phyloP scores from a whole-genome alignment of 2,888 invertebrate species.

The Drymonia ruficornis region DNA sequence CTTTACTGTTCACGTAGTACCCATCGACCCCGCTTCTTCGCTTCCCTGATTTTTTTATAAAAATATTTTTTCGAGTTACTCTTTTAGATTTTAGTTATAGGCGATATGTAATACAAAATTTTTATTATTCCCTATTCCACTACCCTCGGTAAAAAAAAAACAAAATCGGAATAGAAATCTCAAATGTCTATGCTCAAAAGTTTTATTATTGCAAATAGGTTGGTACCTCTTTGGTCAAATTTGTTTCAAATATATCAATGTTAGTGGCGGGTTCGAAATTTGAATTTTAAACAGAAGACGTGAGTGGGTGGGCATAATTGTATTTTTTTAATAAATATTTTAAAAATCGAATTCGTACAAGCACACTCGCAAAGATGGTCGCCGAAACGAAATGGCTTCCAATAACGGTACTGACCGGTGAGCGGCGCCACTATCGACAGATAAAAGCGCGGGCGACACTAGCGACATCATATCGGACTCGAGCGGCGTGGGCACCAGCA shows the following conservation, averaged over 20 bases:
- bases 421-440: conserved; percentile 82
- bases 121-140: no score
- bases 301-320: no score
- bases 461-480: conserved; percentile 97
- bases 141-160: no score
- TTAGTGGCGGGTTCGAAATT: no score
- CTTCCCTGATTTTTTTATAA: conserved; percentile 44
- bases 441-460: conserved; percentile 95
- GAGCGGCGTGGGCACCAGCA: conserved; percentile 95
- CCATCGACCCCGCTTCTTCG: conserved; percentile 70
- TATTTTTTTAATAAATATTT: no score
- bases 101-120: conserved; percentile 14
- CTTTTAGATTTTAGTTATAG: conserved; percentile 48
- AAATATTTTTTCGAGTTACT: conserved; percentile 31
- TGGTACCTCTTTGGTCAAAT: no score
- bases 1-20: conserved; percentile 62
- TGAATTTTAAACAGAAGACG: no score
- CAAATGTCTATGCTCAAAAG: no score
- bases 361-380: neutral
- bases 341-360: no score
- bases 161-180: no score
- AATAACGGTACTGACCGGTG: conserved; percentile 41
- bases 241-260: no score
- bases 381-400: neutral
- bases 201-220: no score